Conservation (phyloP, 2,888 invertebrate species). For the Pilophorus perplexus region DNA sequence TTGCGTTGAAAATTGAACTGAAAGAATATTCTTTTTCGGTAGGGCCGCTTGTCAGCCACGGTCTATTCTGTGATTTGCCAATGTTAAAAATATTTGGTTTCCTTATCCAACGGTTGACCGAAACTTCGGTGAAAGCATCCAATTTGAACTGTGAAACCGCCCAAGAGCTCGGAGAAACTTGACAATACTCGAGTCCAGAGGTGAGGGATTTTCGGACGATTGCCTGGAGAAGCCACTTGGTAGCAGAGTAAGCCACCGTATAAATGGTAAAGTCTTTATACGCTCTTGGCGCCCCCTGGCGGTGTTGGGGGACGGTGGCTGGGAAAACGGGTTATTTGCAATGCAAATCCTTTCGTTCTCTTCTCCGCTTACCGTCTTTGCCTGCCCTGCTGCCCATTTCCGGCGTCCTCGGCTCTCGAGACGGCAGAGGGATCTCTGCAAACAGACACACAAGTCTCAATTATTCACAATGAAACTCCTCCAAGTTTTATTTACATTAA, state of each 20-base stretch:
- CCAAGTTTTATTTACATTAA: slow-evolving; percentile 40
- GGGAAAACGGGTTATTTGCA: slow-evolving; percentile 35
- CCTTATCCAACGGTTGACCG: too few species aligned
- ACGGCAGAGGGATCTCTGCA: slow-evolving; percentile 84
- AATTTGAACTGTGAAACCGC: too few species aligned
- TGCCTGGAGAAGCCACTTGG: slow-evolving; percentile 20
- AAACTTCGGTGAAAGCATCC: too few species aligned
- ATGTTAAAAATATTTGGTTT: too few species aligned
- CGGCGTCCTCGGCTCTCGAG: slow-evolving; percentile 77
- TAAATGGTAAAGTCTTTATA: slow-evolving; percentile 39
- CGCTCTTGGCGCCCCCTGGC: slow-evolving; percentile 11
- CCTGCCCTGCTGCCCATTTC: slow-evolving; percentile 74
- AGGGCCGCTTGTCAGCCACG: too few species aligned
- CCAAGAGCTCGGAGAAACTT: too few species aligned
- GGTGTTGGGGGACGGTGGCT: neutral
- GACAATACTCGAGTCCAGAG: too few species aligned
- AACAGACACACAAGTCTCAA: slow-evolving; percentile 40
- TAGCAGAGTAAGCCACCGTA: slow-evolving; percentile 31
- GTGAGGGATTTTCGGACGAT: slow-evolving; percentile 12
- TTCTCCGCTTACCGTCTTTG: slow-evolving; percentile 66
- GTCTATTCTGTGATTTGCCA: too few species aligned
- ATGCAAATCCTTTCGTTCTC: slow-evolving; percentile 30
- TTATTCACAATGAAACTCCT: slow-evolving; percentile 40
- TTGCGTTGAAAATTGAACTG: too few species aligned
- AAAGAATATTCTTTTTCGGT: too few species aligned